Evolutionary conservation across 64 coral and sea anemone species (phyloP).

Genomic region (Montipora sp.): DNA sequence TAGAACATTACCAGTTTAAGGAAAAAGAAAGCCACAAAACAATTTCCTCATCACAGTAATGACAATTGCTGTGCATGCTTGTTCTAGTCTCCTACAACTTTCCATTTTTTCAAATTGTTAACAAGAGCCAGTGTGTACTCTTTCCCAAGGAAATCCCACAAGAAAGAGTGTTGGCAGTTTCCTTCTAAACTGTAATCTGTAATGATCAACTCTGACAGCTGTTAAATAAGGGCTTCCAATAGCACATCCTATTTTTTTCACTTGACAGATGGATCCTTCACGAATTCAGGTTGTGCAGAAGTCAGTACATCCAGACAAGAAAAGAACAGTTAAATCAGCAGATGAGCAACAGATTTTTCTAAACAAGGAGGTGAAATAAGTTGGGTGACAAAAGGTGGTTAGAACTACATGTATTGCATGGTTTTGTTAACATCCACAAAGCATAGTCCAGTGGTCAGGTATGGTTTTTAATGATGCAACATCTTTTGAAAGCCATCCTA

Average conservation of each 20-base stretch:
- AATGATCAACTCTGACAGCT: neutral
- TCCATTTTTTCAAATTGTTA: too few species aligned
- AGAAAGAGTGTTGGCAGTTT: too few species aligned
- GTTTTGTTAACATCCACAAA: neutral
- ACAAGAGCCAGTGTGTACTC: too few species aligned
- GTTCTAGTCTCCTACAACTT: too few species aligned
- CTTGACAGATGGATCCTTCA: conserved; percentile 73
- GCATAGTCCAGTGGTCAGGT: neutral
- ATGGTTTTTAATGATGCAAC: too few species aligned
- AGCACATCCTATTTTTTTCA: neutral
- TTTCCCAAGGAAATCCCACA: too few species aligned
- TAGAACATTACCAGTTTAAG: too few species aligned
- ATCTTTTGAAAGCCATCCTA: too few species aligned
- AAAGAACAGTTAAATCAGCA: conserved; percentile 37
- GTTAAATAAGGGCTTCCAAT: neutral
- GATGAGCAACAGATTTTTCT: neutral
- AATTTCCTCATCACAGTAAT: too few species aligned
- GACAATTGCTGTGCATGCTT: too few species aligned
- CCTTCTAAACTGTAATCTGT: too few species aligned
- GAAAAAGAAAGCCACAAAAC: too few species aligned
- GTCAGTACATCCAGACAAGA: conserved; percentile 63
- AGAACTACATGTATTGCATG: neutral
- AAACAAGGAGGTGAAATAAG: neutral
- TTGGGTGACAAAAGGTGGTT: neutral
- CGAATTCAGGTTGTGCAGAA: conserved; percentile 53